phyloP scores from a whole-genome alignment of 2,113 vertebrate genomes.

The Bostrychus sinensis region DNA sequence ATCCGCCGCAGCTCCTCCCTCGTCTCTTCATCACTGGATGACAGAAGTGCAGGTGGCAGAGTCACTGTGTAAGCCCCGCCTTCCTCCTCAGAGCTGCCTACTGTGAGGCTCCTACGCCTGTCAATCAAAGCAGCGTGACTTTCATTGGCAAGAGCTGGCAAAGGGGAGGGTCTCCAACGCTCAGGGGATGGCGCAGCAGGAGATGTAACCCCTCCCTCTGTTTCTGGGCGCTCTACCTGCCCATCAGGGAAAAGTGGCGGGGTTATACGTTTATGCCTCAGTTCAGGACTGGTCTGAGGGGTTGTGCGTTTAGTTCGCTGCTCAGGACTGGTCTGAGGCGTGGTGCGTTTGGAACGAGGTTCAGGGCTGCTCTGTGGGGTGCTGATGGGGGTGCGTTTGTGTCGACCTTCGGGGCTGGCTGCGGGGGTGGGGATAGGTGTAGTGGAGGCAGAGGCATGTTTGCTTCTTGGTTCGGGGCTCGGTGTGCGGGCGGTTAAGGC shows the following conservation, averaged over 20 bases:
- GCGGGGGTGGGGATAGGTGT: constrained; percentile 70
- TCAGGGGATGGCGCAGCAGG: constrained; percentile 76
- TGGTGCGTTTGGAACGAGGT: constrained; percentile 78
- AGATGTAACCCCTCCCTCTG: constrained; percentile 88
- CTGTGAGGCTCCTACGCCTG: constrained; percentile 85
- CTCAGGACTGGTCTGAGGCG: constrained; percentile 81
- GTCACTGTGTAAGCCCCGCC: constrained; percentile 92
- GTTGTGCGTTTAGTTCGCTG: constrained; percentile 85
- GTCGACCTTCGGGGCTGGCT: constrained; percentile 86
- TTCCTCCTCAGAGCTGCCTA: constrained; percentile 95
- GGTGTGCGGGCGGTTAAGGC: constrained; percentile 91
- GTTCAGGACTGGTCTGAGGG: constrained; percentile 83
- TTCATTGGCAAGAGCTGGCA: constrained; percentile 76
- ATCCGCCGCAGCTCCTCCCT: constrained; percentile 95
- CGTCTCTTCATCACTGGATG: constrained; percentile 97
- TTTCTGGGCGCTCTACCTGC: constrained; percentile 86
- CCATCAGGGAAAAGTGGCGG: constrained; percentile 76
- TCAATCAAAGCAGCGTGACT: constrained; percentile 69
- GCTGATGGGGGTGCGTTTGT: constrained; percentile 80
- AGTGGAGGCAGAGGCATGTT: constrained; percentile 62
- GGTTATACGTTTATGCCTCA: constrained; percentile 69
- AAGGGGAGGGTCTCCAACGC: constrained; percentile 75
- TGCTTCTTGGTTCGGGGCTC: constrained; percentile 78
- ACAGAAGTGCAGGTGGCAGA: constrained; percentile 91
- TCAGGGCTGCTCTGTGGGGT: constrained; percentile 89